Evolutionary conservation across 2,797 vertebrate species (phyloP).

Genomic region (Gouania willdenowi): DNA sequence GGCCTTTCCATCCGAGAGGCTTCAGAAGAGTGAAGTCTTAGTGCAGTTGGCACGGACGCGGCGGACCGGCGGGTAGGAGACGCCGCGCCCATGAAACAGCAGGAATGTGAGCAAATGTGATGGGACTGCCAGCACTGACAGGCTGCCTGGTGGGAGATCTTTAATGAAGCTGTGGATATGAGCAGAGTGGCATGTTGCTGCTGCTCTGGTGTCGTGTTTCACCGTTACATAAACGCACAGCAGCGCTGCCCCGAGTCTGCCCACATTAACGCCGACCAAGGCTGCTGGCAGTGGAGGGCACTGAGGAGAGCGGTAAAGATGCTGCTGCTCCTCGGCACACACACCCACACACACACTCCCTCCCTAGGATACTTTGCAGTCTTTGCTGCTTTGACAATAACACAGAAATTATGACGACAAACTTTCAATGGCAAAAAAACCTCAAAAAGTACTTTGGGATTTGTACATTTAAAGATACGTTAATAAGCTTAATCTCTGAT

Average conservation of each 20-base stretch:
- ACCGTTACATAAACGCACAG: slow-evolving; percentile 72
- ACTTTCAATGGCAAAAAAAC: too few species aligned
- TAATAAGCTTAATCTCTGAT: too few species aligned
- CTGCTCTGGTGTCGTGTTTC: slow-evolving; percentile 68
- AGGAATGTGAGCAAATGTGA: slow-evolving; percentile 76
- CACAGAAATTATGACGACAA: too few species aligned
- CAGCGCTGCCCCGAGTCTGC: slow-evolving; percentile 61
- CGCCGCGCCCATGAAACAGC: slow-evolving; percentile 55
- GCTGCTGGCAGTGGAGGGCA: slow-evolving; percentile 56
- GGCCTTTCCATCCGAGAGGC: too few species aligned
- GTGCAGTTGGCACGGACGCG: slow-evolving; percentile 67
- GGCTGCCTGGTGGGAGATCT: slow-evolving; percentile 65
- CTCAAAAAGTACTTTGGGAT: too few species aligned
- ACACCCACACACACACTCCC: too few species aligned
- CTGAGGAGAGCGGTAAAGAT: slow-evolving; percentile 63
- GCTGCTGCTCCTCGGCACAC: slow-evolving; percentile 38
- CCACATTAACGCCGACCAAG: slow-evolving; percentile 65
- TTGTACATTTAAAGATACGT: too few species aligned
- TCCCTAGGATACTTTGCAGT: too few species aligned
- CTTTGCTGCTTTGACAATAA: too few species aligned
- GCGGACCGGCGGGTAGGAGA: slow-evolving; percentile 61
- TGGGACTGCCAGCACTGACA: slow-evolving; percentile 73
- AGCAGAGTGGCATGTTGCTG: slow-evolving; percentile 48
- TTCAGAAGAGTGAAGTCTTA: slow-evolving; percentile 69
- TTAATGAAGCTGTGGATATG: slow-evolving; percentile 13